phyloP scores from a whole-genome alignment of 2,888 invertebrate species.

The Operophtera brumata region DNA sequence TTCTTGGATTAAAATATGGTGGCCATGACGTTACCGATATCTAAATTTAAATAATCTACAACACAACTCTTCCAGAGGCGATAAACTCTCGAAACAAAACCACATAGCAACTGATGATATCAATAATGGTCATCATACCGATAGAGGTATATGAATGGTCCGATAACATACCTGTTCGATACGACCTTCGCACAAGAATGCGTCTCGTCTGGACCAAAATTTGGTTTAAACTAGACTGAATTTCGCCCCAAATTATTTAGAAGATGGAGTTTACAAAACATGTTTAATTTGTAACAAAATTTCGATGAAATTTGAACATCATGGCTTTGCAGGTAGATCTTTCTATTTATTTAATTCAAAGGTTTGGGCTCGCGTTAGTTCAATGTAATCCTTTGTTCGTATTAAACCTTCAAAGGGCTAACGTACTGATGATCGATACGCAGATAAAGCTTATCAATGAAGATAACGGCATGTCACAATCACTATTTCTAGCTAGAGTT shows the following conservation, averaged over 20 bases:
- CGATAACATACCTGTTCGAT: constrained; percentile 45
- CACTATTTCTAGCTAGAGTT: constrained; percentile 23
- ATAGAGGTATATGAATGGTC: constrained; percentile 32
- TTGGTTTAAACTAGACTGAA: constrained; percentile 2
- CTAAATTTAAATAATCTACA: neutral
- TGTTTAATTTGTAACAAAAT: constrained; percentile 1
- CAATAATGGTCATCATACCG: constrained; percentile 33
- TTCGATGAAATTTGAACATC: neutral
- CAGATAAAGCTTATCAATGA: constrained; percentile 25
- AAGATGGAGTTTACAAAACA: neutral
- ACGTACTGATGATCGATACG: constrained; percentile 18
- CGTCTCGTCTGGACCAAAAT: constrained; percentile 13
- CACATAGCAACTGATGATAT: constrained; percentile 33
- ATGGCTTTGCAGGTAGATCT: neutral
- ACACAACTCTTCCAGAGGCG: neutral
- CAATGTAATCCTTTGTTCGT: constrained; percentile 6
- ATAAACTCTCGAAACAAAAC: constrained; percentile 1
- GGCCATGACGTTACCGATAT: too few species aligned
- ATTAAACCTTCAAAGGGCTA: constrained; percentile 3
- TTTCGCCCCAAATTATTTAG: neutral
- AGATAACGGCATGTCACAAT: constrained; percentile 11
- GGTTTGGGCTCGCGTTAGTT: neutral
- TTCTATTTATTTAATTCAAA: neutral
- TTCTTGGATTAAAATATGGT: too few species aligned
- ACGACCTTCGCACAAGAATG: constrained; percentile 41